Base-by-base conservation (phyloP, 2,797 vertebrate species). In the Sebastes alutus region DNA sequence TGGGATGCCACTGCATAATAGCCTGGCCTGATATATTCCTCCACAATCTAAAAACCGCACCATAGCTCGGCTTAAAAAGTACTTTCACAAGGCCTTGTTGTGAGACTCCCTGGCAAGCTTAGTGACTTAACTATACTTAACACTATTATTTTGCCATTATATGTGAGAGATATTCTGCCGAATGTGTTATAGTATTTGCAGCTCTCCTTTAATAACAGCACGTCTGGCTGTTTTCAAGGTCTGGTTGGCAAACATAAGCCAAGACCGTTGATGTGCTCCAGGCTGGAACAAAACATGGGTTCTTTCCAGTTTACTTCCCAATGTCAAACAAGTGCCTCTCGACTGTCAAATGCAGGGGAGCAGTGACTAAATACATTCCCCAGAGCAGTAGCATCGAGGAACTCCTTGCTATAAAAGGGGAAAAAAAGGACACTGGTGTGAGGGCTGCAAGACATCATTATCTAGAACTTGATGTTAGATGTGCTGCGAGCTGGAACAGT, bases 301-400 rank as follows among this genome's bases (percentile, higher is more conserved):
- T 90, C 81, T 76, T 93, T 93, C 88, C 83, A 90, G 89, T 94
- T 96, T 92, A 95, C 86, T 91, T 93, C 90, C 88, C 87, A 85
- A 72, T 94, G 94, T 96, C 94, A 96, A 95, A 95, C 94, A 95
- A 93, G 88, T 81, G 88, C 85, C 88, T 93, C 80, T 58, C 66
- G 74, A 82, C 84, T 94, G 94, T 95, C 94, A 93, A 93, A 93
- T 74, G 80, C 81, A 82, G 84, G 85, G 86, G 70, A 92, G 88
- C 84, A 69, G 77, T 84, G 88, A 87, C 88, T 88, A 81, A 92
- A 92, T 89, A 94, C 92, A 94, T 90, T 95, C 83, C 88, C 90
- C 94, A 94, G 92, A 93, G 89, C 91, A 58, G 87, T 11, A 77
- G 81, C 87, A 76, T 80, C 2, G 9, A 93, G 83, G 80, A 89